Evolutionary conservation across 2,797 vertebrate species (phyloP).

Genomic region (Enteromius mattozi): DNA sequence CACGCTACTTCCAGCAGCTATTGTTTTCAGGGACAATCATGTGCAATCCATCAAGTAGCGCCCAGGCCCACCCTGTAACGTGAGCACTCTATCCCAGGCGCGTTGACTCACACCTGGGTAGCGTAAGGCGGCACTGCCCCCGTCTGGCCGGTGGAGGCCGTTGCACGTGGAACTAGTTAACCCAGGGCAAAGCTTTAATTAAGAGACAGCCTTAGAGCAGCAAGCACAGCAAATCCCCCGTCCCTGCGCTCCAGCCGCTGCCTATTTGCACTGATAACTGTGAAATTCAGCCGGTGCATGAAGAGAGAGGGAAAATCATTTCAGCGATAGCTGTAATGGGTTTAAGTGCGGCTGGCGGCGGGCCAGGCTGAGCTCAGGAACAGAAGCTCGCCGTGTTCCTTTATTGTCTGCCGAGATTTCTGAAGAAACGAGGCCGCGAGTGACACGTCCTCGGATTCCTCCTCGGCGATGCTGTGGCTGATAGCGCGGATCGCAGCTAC

Average conservation of each 20-base stretch:
- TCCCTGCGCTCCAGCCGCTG: constrained; percentile 74
- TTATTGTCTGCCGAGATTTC: constrained; percentile 80
- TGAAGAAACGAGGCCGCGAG: constrained; percentile 69
- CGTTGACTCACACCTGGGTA: constrained; percentile 13
- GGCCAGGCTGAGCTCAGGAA: constrained; percentile 80
- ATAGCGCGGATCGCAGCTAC: constrained; percentile 74
- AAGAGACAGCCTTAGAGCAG: constrained; percentile 84
- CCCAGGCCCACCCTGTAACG: constrained; percentile 55
- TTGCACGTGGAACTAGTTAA: constrained; percentile 66
- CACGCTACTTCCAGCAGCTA: constrained; percentile 52
- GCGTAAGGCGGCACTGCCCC: constrained; percentile 88
- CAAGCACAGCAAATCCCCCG: constrained; percentile 52
- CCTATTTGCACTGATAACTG: constrained; percentile 83
- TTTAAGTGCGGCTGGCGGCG: constrained; percentile 85
- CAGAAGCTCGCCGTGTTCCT: constrained; percentile 66
- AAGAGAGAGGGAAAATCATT: constrained; percentile 84
- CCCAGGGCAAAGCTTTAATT: constrained; percentile 78
- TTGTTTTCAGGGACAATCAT: constrained; percentile 64
- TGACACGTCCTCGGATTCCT: constrained; percentile 49
- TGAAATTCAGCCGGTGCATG: constrained; percentile 84
- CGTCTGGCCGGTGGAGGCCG: constrained; percentile 80
- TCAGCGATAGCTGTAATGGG: constrained; percentile 88
- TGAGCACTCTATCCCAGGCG: constrained; percentile 54
- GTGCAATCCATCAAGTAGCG: constrained; percentile 62
- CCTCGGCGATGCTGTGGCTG: constrained; percentile 77